A percentile compares a stretch with the other conserved stretches of the same genome.
These are phyloP conservation scores for Notoglanidium macrostoma DNA, from an alignment of 2,797 vertebrate genomes.

Conservation along the genomic window DNA sequence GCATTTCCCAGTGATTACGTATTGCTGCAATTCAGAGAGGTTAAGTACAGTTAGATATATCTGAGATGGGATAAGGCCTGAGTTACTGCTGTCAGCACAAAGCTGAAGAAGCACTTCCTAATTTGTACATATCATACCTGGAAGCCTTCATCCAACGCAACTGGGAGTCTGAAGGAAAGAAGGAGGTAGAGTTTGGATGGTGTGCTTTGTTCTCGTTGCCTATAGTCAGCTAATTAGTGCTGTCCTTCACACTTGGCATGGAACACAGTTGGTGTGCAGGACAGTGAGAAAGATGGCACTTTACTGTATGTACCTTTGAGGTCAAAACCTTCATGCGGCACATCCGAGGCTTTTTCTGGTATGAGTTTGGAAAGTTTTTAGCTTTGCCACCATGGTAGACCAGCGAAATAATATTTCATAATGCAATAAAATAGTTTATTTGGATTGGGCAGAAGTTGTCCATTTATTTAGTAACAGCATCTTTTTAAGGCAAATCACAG, in stretches of 20 bases:
- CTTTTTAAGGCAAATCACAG: not conserved
- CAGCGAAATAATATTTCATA: not conserved
- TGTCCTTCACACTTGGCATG: constrained; percentile 32
- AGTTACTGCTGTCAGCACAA: not conserved
- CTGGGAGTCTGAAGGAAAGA: not conserved
- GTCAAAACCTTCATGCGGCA: constrained; percentile 12
- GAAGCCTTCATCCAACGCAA: not conserved
- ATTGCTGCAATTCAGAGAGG: constrained; percentile 3
- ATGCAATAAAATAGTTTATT: not conserved
- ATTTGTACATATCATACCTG: not conserved
- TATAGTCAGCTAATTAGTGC: constrained; percentile 27
- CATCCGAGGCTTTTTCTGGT: not conserved
- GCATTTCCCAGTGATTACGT: not conserved
- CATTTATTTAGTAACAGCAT: not conserved
- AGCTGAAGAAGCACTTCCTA: not conserved
- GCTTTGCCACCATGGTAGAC: not conserved
- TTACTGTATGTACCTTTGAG: constrained; percentile 21
- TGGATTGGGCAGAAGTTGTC: not conserved
- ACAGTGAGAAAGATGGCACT: constrained; percentile 20
- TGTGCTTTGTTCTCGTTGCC: not conserved
- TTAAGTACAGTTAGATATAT: not conserved
- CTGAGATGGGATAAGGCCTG: not conserved
- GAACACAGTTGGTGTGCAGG: constrained; percentile 21
- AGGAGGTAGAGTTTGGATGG: not conserved
- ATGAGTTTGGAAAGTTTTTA: too few species aligned